A percentile compares a stretch with the other conserved stretches of the same genome.
These are phyloP conservation scores for Flabesymbios commensalis DNA, from an alignment of 2,888 invertebrate species.

Conservation along the genomic window DNA sequence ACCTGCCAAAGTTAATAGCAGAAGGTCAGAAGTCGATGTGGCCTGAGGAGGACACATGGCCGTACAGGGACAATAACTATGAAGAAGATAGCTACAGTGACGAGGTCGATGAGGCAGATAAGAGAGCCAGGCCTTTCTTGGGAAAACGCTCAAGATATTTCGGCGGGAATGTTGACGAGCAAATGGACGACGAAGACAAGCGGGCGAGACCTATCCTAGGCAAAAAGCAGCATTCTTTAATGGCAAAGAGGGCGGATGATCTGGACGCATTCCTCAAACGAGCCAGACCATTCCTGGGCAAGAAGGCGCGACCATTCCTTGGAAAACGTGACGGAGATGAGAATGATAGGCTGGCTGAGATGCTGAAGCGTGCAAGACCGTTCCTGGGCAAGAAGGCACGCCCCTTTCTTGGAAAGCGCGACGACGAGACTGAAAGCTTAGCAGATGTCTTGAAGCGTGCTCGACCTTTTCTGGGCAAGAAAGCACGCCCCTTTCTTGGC, in stretches of 20 bases:
- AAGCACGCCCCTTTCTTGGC: not conserved
- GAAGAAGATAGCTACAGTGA: too few species aligned
- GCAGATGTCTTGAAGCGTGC: too few species aligned
- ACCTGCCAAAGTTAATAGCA: too few species aligned
- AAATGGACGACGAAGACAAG: not conserved
- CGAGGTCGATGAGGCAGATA: too few species aligned
- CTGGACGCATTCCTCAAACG: too few species aligned
- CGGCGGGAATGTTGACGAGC: not conserved
- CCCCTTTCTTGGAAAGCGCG: not conserved
- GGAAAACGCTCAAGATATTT: not conserved
- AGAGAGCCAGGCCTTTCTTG: not conserved
- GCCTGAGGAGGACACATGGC: too few species aligned
- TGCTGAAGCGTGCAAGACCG: not conserved
- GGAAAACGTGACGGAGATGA: not conserved
- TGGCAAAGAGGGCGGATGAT: too few species aligned
- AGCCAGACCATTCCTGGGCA: not conserved
- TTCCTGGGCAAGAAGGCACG: not conserved
- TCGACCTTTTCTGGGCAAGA: not conserved
- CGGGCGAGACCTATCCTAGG: not conserved
- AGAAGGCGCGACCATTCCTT: not conserved
- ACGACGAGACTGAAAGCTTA: not conserved
- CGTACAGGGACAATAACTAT: too few species aligned
- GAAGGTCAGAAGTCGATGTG: too few species aligned
- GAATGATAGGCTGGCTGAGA: not conserved
- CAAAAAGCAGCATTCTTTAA: too few species aligned